Percentiles rank a stretch among this genome's conserved stretches.
Evolutionary conservation across 1,140 invertebrate genomes (phyloP).

Genomic region (Heliconius himera): DNA sequence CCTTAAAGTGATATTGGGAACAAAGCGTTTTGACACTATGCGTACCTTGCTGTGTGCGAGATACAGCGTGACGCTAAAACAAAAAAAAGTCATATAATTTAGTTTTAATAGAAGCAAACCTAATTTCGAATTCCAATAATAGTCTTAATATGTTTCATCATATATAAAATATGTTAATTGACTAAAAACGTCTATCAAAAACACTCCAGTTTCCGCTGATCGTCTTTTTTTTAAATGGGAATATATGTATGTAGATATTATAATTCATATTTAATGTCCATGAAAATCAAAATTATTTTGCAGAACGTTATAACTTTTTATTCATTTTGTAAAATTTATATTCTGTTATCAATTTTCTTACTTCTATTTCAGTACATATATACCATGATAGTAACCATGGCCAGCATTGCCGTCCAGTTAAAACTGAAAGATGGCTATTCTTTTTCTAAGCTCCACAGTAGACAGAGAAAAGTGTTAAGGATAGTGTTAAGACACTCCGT

Average conservation of each 20-base stretch:
- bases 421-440: too few relatives aligned
- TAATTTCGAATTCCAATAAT: slow-evolving; percentile 12
- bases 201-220: not conserved
- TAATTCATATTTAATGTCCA: slow-evolving; percentile 4
- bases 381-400: too few relatives aligned
- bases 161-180: slow-evolving; percentile 2
- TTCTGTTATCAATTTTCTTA: too few relatives aligned
- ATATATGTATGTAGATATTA: not conserved
- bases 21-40: too few relatives aligned
- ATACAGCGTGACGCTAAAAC: too few relatives aligned
- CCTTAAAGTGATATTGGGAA: not conserved
- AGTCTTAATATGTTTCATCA: slow-evolving; percentile 8
- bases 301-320: not conserved
- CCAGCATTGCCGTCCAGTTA: too few relatives aligned
- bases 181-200: slow-evolving; percentile 9
- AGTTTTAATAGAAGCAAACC: not conserved
- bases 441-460: too few relatives aligned
- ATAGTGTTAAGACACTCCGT: too few relatives aligned
- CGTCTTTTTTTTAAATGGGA: not conserved
- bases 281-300: not conserved
- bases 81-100: not conserved
- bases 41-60: too few relatives aligned
- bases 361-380: too few relatives aligned
- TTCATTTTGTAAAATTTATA: not conserved
- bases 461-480: too few relatives aligned